Evolutionary conservation across 2,888 invertebrate genomes (phyloP).

Genomic region (Cryptocephalus moraei): DNA sequence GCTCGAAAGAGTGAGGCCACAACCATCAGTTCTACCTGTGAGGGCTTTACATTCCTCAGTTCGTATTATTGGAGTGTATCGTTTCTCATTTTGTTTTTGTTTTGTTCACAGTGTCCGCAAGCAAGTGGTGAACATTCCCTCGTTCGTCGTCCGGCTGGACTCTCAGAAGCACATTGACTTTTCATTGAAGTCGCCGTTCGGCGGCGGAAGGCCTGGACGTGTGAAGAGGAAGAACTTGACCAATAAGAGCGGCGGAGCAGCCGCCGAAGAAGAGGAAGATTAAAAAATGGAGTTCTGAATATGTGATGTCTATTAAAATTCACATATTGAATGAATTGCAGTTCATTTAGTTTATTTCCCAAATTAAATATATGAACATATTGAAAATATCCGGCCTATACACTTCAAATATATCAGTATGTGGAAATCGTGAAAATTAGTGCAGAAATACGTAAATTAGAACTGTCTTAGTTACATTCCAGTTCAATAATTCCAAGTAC

Average conservation of each 20-base stretch:
- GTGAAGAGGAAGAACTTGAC: slow-evolving; percentile 99
- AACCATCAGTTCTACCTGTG: not conserved
- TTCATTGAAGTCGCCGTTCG: slow-evolving; percentile 97
- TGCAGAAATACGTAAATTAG: no score
- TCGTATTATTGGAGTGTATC: not conserved
- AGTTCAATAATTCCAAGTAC: no score
- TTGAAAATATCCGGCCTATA: no score
- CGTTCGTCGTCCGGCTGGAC: slow-evolving; percentile 93
- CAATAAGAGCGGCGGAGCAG: slow-evolving; percentile 77
- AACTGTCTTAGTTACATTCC: no score
- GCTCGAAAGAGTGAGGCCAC: no score
- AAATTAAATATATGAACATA: no score
- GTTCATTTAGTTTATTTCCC: no score
- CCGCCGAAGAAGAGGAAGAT: slow-evolving; percentile 78
- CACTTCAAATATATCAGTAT: no score
- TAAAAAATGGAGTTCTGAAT: no score
- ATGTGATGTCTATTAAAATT: no score
- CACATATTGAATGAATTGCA: no score
- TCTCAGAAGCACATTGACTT: slow-evolving; percentile 97
- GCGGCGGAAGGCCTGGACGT: slow-evolving; percentile 97
- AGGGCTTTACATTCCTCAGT: not conserved
- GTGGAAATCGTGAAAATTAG: no score
- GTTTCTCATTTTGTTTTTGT: not conserved
- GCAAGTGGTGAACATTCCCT: slow-evolving; percentile 98
- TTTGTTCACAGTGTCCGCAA: slow-evolving; percentile 77